A percentile compares a stretch with the other conserved stretches of the same genome.
Conservation (phyloP, 2,888 invertebrate genomes). For the Drosophila anomelani region DNA sequence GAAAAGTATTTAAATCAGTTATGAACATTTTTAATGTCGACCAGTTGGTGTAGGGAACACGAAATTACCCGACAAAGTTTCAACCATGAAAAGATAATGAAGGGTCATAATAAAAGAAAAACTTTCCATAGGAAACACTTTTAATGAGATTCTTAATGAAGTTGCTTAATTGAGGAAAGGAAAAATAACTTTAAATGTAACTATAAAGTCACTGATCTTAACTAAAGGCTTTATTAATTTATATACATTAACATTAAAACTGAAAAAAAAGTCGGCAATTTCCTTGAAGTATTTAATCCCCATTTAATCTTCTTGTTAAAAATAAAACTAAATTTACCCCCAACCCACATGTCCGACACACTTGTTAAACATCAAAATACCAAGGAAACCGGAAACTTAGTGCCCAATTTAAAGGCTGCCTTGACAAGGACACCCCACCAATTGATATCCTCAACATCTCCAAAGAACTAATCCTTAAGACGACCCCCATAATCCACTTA, state of each 20-base stretch:
- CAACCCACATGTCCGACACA: neutral
- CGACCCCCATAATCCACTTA: constrained; percentile 45
- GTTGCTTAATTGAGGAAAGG: neutral
- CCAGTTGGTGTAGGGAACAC: constrained; percentile 7
- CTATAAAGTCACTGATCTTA: neutral
- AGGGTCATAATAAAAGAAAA: neutral
- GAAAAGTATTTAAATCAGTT: constrained; percentile 38
- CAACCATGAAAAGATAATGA: neutral
- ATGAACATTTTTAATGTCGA: constrained; percentile 22
- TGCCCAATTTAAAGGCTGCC: constrained; percentile 12
- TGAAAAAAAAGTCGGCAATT: too few species aligned
- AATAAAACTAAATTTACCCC: neutral
- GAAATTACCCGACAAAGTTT: constrained; percentile 12
- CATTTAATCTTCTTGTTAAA: neutral
- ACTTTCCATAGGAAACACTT: constrained; percentile 2
- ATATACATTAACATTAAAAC: too few species aligned
- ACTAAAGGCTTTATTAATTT: neutral
- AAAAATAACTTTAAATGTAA: neutral
- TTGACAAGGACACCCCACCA: constrained; percentile 21
- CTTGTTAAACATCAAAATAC: constrained; percentile 19
- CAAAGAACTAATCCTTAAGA: constrained; percentile 38
- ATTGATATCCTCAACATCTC: constrained; percentile 24
- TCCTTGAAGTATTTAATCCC: neutral
- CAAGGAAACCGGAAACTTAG: neutral
- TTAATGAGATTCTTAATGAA: neutral